Evolutionary conservation across 1,140 invertebrate genomes (phyloP).

Genomic region (Caenorhabditis latens): DNA sequence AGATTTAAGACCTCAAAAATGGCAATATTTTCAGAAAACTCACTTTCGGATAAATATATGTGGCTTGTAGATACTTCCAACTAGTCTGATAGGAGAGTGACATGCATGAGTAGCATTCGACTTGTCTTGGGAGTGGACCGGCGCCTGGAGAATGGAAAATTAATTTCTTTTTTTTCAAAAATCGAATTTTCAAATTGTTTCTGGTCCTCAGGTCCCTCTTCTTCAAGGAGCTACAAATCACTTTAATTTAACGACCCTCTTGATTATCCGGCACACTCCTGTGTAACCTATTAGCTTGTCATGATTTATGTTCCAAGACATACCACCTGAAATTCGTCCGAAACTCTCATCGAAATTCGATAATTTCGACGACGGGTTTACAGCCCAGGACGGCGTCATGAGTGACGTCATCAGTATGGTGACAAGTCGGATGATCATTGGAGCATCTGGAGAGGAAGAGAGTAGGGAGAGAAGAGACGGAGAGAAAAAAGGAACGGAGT

Average conservation of each 20-base stretch:
- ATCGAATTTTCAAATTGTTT: background rate
- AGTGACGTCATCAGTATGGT: background rate
- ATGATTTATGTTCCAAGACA: background rate
- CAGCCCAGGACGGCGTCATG: background rate
- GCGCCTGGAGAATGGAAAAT: slow-evolving; percentile 63
- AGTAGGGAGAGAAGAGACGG: background rate
- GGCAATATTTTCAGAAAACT: background rate
- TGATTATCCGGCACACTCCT: background rate
- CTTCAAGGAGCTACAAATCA: background rate
- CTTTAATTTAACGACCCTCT: slow-evolving; percentile 8
- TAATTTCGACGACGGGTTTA: background rate
- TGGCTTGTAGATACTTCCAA: slow-evolving; percentile 72
- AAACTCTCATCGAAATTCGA: slow-evolving; percentile 44
- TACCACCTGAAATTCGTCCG: slow-evolving; percentile 20
- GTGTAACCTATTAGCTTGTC: background rate
- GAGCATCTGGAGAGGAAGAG: slow-evolving; percentile 12
- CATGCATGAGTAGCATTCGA: slow-evolving; percentile 77
- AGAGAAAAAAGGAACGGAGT: background rate
- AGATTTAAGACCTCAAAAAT: no score
- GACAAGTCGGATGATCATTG: slow-evolving; percentile 49
- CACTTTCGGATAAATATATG: slow-evolving; percentile 74
- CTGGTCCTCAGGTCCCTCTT: background rate
- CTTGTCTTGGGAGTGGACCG: slow-evolving; percentile 67
- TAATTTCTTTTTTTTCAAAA: background rate
- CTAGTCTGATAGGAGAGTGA: slow-evolving; percentile 73